These are phyloP conservation scores for Brachionus rubens DNA, from an alignment of 1,140 invertebrate species.

Conservation along the genomic window DNA sequence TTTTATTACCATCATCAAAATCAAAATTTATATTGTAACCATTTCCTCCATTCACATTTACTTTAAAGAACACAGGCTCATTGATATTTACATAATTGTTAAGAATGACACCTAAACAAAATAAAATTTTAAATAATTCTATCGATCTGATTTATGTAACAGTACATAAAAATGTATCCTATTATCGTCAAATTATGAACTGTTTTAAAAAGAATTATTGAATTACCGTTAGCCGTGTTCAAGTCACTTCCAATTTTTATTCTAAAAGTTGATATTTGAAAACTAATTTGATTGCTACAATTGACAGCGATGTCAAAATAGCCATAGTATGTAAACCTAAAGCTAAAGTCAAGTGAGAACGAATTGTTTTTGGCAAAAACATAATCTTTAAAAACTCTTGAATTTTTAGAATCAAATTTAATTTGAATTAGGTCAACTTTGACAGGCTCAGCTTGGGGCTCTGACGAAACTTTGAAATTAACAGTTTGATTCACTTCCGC, in stretches of 20 bases:
- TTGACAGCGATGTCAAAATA: conserved; percentile 11
- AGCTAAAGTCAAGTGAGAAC: neutral
- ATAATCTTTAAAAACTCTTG: neutral
- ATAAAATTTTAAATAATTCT: no score
- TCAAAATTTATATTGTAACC: conserved; percentile 21
- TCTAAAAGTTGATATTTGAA: neutral
- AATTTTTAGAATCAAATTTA: neutral
- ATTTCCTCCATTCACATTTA: conserved; percentile 34
- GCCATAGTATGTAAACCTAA: neutral
- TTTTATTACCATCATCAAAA: neutral
- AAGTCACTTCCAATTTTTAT: conserved; percentile 34
- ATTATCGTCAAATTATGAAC: no score
- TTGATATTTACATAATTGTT: conserved; percentile 1
- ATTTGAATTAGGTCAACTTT: conserved; percentile 28
- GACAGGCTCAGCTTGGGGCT: neutral
- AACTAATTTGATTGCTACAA: conserved; percentile 37
- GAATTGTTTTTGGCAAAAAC: conserved; percentile 15
- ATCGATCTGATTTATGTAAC: no score
- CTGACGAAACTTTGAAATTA: neutral
- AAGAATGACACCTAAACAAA: no score
- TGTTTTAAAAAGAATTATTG: no score
- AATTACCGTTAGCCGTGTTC: neutral
- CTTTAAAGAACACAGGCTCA: neutral
- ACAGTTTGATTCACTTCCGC: neutral
- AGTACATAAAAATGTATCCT: no score